A percentile compares a stretch with the other conserved stretches of the same genome.
Conservation (phyloP, 2,113 vertebrate species). For the Hucho hucho region DNA sequence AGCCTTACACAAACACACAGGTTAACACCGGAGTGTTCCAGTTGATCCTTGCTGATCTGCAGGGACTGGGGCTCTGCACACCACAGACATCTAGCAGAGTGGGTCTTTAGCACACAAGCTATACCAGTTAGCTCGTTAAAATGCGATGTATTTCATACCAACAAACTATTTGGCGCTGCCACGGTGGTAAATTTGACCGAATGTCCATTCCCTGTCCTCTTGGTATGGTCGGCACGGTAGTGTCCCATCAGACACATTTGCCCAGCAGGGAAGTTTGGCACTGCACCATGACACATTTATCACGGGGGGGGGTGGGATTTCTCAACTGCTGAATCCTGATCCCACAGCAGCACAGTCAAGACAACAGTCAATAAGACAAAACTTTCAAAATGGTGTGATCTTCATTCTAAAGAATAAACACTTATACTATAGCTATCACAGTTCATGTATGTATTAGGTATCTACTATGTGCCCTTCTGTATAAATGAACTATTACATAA, state of each 20-base stretch:
- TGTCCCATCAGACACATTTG: conserved; percentile 7
- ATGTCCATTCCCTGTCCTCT: conserved; percentile 15
- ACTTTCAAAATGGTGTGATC: not conserved
- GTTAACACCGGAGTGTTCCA: conserved; percentile 29
- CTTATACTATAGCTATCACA: not conserved
- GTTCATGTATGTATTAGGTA: not conserved
- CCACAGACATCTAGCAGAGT: not conserved
- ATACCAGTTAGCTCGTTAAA: conserved; percentile 20
- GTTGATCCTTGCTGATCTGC: conserved; percentile 19
- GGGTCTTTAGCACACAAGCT: not conserved
- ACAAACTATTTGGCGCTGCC: conserved; percentile 32
- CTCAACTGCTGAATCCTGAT: not conserved
- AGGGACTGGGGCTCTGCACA: conserved; percentile 19
- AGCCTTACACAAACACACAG: conserved; percentile 10
- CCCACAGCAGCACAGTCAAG: not conserved
- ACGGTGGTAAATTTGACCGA: conserved; percentile 28
- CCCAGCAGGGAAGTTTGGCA: conserved; percentile 12
- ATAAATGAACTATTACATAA: too few relatives aligned
- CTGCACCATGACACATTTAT: not conserved
- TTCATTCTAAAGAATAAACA: not conserved
- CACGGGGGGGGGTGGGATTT: not conserved
- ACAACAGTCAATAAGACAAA: not conserved
- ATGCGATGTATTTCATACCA: conserved; percentile 21
- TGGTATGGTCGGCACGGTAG: not conserved
- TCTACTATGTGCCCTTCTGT: not conserved